Percentiles rank a stretch among this genome's conserved stretches.
These are phyloP conservation scores for Leucophora obtusa DNA, from an alignment of 2,888 invertebrate genomes.

Conservation along the genomic window DNA sequence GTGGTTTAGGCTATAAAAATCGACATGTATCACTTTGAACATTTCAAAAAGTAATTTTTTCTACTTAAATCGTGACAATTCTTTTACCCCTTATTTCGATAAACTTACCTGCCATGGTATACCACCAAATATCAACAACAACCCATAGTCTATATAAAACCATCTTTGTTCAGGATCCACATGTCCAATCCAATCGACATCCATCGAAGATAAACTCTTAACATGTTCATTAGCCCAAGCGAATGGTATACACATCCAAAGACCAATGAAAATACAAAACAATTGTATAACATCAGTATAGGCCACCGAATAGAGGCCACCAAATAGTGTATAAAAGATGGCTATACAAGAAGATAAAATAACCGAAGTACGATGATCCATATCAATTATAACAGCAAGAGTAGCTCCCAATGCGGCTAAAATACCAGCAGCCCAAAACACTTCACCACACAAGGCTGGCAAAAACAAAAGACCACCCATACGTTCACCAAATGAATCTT, in stretches of 20 bases:
- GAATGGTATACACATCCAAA: slow-evolving; percentile 99
- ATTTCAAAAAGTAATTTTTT: no score
- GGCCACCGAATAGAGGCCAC: slow-evolving; percentile 98
- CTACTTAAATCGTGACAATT: no score
- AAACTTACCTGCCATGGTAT: slow-evolving; percentile 94
- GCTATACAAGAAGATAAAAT: slow-evolving; percentile 97
- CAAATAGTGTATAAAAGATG: slow-evolving; percentile 97
- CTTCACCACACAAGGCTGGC: slow-evolving; percentile 97
- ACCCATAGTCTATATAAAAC: slow-evolving; percentile 91
- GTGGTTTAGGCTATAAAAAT: no score
- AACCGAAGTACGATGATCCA: slow-evolving; percentile 95
- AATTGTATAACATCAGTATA: slow-evolving; percentile 99
- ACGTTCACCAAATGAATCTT: slow-evolving; percentile 96
- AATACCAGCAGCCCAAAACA: slow-evolving; percentile 99
- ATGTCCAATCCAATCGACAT: slow-evolving; percentile 93
- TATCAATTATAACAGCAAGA: slow-evolving; percentile 96
- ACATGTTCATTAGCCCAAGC: slow-evolving; percentile 94
- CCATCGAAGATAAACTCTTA: slow-evolving; percentile 87
- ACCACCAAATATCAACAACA: slow-evolving; percentile 95
- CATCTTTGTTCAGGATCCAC: slow-evolving; percentile 86
- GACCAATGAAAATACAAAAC: slow-evolving; percentile 97
- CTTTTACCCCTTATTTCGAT: no score
- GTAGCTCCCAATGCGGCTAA: slow-evolving; percentile 97
- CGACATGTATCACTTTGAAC: no score
- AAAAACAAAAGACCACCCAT: slow-evolving; percentile 98